Conservation (phyloP, 2,113 vertebrate species). For the Oxyruncus cristatus region DNA sequence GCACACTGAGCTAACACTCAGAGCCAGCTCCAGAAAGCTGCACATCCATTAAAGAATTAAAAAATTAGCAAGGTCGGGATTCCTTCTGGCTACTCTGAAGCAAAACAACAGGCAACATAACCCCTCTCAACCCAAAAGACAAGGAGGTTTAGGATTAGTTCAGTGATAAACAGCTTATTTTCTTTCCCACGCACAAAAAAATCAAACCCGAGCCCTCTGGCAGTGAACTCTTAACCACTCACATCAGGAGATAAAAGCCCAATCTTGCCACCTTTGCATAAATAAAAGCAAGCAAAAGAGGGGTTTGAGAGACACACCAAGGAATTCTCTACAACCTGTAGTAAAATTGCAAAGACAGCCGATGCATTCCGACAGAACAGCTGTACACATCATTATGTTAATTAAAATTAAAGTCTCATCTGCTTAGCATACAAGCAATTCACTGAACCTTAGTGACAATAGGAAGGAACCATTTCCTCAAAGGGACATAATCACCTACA, state of each 20-base stretch:
- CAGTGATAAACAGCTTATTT: background rate
- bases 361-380: constrained; percentile 50
- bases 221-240: background rate
- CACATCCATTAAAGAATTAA: background rate
- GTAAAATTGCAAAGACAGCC: background rate
- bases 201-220: constrained; percentile 4
- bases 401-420: constrained; percentile 70
- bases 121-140: background rate
- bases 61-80: background rate
- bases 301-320: background rate
- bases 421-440: constrained; percentile 31
- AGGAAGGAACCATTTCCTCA: background rate
- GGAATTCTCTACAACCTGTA: constrained; percentile 35
- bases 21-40: background rate
- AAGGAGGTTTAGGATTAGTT: background rate
- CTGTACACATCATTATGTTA: constrained; percentile 61
- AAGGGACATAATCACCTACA: background rate
- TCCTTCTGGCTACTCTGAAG: background rate
- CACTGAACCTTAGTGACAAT: constrained; percentile 43
- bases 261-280: background rate
- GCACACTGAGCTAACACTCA: background rate
- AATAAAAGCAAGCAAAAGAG: constrained; percentile 7
- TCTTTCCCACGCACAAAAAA: background rate
- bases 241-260: constrained; percentile 48
- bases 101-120: background rate